These are phyloP conservation scores for Zosterops hypoxanthus DNA, from an alignment of 2,113 vertebrate genomes.

Conservation along the genomic window DNA sequence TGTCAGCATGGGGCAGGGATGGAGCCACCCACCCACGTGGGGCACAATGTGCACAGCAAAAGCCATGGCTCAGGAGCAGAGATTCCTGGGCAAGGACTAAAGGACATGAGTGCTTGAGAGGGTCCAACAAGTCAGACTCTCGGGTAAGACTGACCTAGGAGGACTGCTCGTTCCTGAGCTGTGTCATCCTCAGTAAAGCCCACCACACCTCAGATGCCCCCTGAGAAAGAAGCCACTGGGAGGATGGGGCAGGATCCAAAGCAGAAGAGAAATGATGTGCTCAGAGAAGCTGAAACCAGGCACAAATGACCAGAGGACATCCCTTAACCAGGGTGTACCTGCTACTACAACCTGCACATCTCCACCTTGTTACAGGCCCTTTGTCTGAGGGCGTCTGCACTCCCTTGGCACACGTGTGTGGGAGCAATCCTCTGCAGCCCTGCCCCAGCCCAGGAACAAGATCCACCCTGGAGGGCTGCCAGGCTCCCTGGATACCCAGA, in stretches of 20 bases:
- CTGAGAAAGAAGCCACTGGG: neutral
- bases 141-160: fast-evolving
- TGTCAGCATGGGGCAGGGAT: fast-evolving
- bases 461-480: neutral
- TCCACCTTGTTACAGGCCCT: neutral
- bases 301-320: neutral
- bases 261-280: neutral
- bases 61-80: neutral
- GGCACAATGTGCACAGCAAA: neutral
- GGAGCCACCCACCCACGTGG: fast-evolving
- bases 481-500: fast-evolving
- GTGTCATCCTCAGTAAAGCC: neutral
- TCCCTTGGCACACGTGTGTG: fast-evolving
- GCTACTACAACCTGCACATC: neutral
- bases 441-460: fast-evolving
- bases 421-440: neutral
- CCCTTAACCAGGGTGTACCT: neutral
- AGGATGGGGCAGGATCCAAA: neutral
- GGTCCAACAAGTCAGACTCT: neutral
- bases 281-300: neutral
- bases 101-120: neutral
- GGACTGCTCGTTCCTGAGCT: neutral
- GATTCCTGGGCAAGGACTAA: neutral
- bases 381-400: neutral
- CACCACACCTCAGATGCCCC: neutral